Percentiles rank a stretch among this genome's conserved stretches.
Conservation (phyloP, 2,888 invertebrate species). For the Lampropteryx suffumata region DNA sequence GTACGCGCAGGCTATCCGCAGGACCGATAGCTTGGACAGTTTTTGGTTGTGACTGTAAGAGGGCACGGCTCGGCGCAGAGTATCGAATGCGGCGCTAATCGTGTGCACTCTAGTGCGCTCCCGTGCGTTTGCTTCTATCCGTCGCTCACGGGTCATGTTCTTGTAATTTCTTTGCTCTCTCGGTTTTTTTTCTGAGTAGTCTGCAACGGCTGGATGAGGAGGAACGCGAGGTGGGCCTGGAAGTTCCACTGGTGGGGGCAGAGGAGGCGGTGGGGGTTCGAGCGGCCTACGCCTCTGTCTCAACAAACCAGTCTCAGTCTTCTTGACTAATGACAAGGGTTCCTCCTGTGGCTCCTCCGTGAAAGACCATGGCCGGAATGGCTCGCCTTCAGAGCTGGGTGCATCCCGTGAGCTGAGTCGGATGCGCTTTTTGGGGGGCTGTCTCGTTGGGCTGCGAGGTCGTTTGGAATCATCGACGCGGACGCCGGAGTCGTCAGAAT, state of each 20-base stretch:
- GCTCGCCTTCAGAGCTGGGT: slow-evolving; percentile 72
- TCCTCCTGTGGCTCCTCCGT: slow-evolving; percentile 84
- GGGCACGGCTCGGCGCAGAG: slow-evolving; percentile 91
- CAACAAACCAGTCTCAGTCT: slow-evolving; percentile 55
- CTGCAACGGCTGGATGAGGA: slow-evolving; percentile 76
- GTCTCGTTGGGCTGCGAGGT: slow-evolving; percentile 64
- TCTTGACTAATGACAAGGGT: slow-evolving; percentile 85
- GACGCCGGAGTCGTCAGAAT: slow-evolving; percentile 79
- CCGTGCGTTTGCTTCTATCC: slow-evolving; percentile 97
- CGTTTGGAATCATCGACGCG: slow-evolving; percentile 78
- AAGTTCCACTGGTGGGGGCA: slow-evolving; percentile 38
- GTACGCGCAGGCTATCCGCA: slow-evolving; percentile 96
- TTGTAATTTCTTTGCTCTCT: slow-evolving; percentile 94
- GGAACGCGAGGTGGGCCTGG: slow-evolving; percentile 77
- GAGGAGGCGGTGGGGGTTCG: slow-evolving; percentile 57
- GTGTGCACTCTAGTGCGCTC: slow-evolving; percentile 97
- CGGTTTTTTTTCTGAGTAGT: slow-evolving; percentile 82
- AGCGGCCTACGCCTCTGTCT: slow-evolving; percentile 63
- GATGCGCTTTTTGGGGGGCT: slow-evolving; percentile 88
- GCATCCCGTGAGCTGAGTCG: slow-evolving; percentile 73
- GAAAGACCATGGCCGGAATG: slow-evolving; percentile 87
- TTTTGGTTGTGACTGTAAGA: slow-evolving; percentile 97
- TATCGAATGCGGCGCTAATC: slow-evolving; percentile 97
- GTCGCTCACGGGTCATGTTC: slow-evolving; percentile 95
- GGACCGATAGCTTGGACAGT: slow-evolving; percentile 94